Evolutionary conservation across 2,797 vertebrate species (phyloP).

Genomic region (Arctocebus calabarensis): DNA sequence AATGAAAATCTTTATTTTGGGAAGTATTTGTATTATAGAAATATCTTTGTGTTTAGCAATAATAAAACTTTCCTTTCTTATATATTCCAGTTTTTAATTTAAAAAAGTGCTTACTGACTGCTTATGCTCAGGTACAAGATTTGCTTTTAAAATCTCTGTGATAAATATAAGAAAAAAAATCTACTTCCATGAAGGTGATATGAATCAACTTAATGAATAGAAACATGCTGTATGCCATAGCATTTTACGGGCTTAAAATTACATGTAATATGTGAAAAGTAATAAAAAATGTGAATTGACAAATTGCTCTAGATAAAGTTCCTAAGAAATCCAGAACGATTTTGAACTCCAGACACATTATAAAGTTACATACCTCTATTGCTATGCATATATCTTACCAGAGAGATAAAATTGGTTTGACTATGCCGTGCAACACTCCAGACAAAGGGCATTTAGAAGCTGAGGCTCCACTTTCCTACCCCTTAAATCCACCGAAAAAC

Average conservation of each 20-base stretch:
- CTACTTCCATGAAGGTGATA: neutral
- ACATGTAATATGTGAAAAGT: constrained; percentile 27
- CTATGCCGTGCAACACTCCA: neutral
- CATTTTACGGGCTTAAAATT: constrained; percentile 43
- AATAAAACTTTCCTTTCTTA: constrained; percentile 14
- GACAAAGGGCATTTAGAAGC: neutral
- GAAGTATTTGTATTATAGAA: neutral
- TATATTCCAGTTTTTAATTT: neutral
- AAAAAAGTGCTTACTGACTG: neutral
- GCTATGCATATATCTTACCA: neutral
- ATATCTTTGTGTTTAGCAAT: neutral
- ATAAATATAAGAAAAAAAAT: neutral
- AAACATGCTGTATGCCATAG: neutral
- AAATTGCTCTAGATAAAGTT: constrained; percentile 24
- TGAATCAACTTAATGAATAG: constrained; percentile 35
- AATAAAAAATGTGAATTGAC: constrained; percentile 25
- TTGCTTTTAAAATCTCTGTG: neutral
- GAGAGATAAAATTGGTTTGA: neutral
- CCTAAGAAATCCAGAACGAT: neutral
- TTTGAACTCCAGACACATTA: constrained; percentile 22
- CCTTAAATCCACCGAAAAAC: neutral
- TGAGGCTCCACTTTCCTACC: neutral
- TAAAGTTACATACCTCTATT: neutral
- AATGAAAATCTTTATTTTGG: neutral
- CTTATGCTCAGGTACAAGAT: neutral